Evolutionary conservation across 2,888 invertebrate genomes (phyloP).

Genomic region (Epinotia brunnichana): DNA sequence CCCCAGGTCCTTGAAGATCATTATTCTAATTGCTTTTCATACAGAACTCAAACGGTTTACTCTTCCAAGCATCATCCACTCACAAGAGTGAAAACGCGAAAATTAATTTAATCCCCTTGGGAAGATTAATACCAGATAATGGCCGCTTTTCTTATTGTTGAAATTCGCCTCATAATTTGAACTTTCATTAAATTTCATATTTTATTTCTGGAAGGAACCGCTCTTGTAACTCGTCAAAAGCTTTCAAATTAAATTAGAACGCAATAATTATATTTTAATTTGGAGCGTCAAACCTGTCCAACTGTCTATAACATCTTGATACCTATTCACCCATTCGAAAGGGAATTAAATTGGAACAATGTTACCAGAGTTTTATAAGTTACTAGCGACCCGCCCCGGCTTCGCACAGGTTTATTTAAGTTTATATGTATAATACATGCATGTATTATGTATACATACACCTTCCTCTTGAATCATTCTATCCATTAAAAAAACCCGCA

Average conservation of each 20-base stretch:
- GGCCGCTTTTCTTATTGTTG: constrained; percentile 49
- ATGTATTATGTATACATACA: too few species aligned
- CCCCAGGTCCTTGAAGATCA: constrained; percentile 72
- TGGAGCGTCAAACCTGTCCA: constrained; percentile 20
- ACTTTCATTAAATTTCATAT: constrained; percentile 39
- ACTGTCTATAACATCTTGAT: constrained; percentile 23
- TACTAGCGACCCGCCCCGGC: too few species aligned
- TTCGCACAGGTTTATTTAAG: too few species aligned
- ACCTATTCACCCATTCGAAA: constrained; percentile 14
- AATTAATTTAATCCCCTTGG: constrained; percentile 77
- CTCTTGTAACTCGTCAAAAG: constrained; percentile 30
- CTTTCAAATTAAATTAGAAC: constrained; percentile 36
- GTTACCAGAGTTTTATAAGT: constrained; percentile 9
- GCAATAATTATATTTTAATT: constrained; percentile 31
- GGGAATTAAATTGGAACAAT: constrained; percentile 11
- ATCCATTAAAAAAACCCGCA: too few species aligned
- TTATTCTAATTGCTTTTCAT: constrained; percentile 78
- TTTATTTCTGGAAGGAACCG: constrained; percentile 30
- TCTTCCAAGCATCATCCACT: constrained; percentile 73
- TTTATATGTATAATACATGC: too few species aligned
- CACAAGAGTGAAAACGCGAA: constrained; percentile 70
- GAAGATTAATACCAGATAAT: constrained; percentile 70
- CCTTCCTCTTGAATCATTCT: too few species aligned
- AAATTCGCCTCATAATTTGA: constrained; percentile 39
- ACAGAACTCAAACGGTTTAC: constrained; percentile 69